Evolutionary conservation across 2,888 invertebrate genomes (phyloP).

Genomic region (Glaucopsyche alexis): DNA sequence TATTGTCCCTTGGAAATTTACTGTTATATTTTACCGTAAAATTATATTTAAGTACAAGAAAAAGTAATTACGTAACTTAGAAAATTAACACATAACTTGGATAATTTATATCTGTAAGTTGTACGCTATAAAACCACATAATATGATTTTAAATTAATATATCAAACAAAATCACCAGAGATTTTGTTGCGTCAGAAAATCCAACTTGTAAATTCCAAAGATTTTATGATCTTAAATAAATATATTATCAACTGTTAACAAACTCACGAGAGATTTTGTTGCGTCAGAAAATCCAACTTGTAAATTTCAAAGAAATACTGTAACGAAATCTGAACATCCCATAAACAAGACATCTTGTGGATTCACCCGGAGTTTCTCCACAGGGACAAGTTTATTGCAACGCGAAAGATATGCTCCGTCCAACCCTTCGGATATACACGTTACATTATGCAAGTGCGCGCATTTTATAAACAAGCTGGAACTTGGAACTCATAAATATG

Average conservation of each 20-base stretch:
- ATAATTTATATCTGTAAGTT: too few relatives aligned
- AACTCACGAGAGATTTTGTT: neutral
- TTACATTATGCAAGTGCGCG: slow-evolving; percentile 15
- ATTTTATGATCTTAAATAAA: too few relatives aligned
- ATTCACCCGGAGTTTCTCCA: neutral
- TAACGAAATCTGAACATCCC: neutral
- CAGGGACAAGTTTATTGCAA: slow-evolving; percentile 3
- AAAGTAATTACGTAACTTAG: too few relatives aligned
- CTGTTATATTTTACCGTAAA: too few relatives aligned
- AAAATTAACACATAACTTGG: too few relatives aligned
- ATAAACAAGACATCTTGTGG: slow-evolving; percentile 1
- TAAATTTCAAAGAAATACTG: neutral
- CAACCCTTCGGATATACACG: neutral
- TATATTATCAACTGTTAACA: too few relatives aligned
- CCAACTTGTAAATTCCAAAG: neutral
- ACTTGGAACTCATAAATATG: neutral
- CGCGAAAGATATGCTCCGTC: neutral
- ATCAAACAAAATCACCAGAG: too few relatives aligned
- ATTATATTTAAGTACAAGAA: too few relatives aligned
- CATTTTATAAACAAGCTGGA: neutral
- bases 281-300: neutral
- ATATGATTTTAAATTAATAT: too few relatives aligned
- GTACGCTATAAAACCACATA: too few relatives aligned
- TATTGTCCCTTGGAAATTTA: too few relatives aligned
- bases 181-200: neutral